A percentile compares a stretch with the other conserved stretches of the same genome.
Conservation (phyloP, 2,797 vertebrate species). For the Poeciliopsis infans region DNA sequence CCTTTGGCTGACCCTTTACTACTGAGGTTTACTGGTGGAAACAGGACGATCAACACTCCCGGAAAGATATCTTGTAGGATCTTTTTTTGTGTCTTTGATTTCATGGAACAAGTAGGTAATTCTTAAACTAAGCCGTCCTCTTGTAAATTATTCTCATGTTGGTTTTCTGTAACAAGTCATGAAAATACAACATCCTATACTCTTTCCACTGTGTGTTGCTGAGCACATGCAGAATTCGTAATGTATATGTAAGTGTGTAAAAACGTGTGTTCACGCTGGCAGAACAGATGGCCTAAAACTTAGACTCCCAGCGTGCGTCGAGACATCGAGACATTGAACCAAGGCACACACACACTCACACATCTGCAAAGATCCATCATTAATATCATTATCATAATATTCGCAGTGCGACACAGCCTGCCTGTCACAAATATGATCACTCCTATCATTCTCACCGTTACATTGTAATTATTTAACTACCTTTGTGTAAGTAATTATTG, state of each 20-base stretch:
- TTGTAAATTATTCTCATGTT: background rate
- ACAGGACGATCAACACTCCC: conserved; percentile 62
- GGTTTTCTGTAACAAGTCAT: conserved; percentile 1
- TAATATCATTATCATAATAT: conserved; percentile 79
- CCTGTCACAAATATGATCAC: conserved; percentile 73
- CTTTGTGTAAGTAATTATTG: conserved; percentile 53
- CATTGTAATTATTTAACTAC: conserved; percentile 67
- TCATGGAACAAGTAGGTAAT: background rate
- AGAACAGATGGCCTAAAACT: conserved; percentile 81
- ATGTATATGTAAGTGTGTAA: conserved; percentile 13
- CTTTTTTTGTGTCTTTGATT: conserved; percentile 9
- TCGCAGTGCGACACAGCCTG: conserved; percentile 68
- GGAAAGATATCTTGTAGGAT: conserved; percentile 7
- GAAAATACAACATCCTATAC: background rate
- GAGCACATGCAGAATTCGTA: conserved; percentile 14
- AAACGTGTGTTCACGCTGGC: conserved; percentile 22
- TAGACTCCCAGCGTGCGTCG: conserved; percentile 76
- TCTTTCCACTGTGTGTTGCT: background rate
- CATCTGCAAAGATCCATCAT: conserved; percentile 72
- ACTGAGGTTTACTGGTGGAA: conserved; percentile 70
- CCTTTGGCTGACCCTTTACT: conserved; percentile 76
- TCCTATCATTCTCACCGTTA: conserved; percentile 68
- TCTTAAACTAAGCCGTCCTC: background rate
- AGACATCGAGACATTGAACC: conserved; percentile 70
- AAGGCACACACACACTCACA: conserved; percentile 60